Base-by-base conservation (phyloP, 2,113 vertebrate genomes). In the Crypturellus undulatus region DNA sequence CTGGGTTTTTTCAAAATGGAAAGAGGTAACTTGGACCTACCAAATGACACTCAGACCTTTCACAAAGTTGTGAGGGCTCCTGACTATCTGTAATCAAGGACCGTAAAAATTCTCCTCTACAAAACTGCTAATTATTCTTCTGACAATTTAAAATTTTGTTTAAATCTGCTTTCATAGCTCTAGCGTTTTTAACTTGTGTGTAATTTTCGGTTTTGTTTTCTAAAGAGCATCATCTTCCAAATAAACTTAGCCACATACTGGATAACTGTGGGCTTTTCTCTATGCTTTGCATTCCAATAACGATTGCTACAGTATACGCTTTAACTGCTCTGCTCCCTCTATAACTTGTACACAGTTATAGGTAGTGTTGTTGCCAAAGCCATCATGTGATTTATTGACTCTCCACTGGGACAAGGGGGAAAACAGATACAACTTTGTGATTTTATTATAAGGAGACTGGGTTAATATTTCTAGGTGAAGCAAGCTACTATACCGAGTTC, bases 401-500 rank as follows among this genome's bases (percentile, higher is more conserved):
- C 97, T 98, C 98, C 97, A 77, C 97, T 98, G 98, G 98, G 98
- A 98, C 97, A 97, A 97, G 98, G 95, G 97, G 97, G 97, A 98
- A 96, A 97, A 98, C 98, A 98, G 98, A 98, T 98, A 98, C 97
- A 98, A 98, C 98, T 98, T 98, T 98, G 98, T 98, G 98, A 98
- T 98, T 98, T 98, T 97, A 98, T 98, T 98, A 98, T 98, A 98
- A 98, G 98, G 98, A 98, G 98, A 97, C 98, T 98, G 98, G 96
- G 97, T 97, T 98, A 98, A 98, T 98, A 98, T 98, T 98, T 98
- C 97, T 98, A 98, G 97, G 98, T 98, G 98, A 98, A 98, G 97
- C 97, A 98, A 98, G 98, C 97, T 98, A 98, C 97, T 98, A 98
- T 98, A 99, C 98, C 99, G 24, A 99, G 98, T 98, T 99, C 99